These are phyloP conservation scores for Gymnopithys bicolor DNA, from an alignment of 2,797 vertebrate genomes.

Conservation along the genomic window DNA sequence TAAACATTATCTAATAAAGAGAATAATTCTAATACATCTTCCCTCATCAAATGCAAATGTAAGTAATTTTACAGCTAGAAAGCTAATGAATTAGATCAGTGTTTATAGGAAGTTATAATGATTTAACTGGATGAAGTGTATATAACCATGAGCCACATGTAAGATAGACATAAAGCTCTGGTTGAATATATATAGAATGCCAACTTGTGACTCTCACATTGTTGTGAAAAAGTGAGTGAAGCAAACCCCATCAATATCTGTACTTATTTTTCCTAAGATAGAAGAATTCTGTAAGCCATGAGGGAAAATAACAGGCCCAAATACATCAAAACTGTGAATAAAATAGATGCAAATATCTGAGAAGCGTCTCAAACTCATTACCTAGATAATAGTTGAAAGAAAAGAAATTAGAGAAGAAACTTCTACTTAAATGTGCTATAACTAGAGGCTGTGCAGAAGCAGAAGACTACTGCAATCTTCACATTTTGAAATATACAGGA, in stretches of 20 bases:
- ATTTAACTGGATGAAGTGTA: background rate
- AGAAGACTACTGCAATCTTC: background rate
- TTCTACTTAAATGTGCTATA: background rate
- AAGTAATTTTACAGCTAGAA: background rate
- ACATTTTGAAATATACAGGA: background rate
- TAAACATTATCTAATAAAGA: background rate
- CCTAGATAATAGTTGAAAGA: background rate
- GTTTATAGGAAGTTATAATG: background rate
- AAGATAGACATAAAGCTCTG: background rate
- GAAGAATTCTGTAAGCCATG: background rate
- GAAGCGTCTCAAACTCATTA: constrained; percentile 9
- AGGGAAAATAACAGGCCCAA: background rate
- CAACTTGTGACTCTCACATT: background rate
- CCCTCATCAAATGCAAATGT: background rate
- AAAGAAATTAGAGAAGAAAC: constrained; percentile 22
- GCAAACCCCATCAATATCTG: background rate
- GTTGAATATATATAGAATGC: background rate
- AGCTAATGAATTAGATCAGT: background rate
- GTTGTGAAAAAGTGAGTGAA: background rate
- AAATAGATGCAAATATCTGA: background rate
- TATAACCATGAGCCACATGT: background rate
- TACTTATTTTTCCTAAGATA: background rate
- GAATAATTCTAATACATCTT: background rate
- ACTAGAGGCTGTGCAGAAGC: background rate
- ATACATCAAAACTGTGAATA: background rate